Base-by-base conservation (phyloP, 2,113 vertebrate species). In the Australoheros scitulus region DNA sequence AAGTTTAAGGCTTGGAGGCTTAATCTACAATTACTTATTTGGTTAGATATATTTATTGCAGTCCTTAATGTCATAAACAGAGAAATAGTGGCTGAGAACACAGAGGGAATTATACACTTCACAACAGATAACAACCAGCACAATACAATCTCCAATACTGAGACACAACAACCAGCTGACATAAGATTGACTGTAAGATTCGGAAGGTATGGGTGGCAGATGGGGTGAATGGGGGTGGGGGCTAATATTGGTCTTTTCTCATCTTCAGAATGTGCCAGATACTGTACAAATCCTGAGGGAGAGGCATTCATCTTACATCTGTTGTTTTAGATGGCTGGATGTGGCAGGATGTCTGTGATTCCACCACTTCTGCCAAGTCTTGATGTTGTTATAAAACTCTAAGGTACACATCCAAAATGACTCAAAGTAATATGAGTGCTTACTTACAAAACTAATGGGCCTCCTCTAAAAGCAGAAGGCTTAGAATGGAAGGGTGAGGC, bases 221-320 rank as follows among this genome's bases (percentile, higher is more conserved):
- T 81, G 84, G 64, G 8, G 36, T 74, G 58, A 18, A 26, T 57
- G 55, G 18, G n/a, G 50, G 75, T 80, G 72, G 77, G 85, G 74
- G 61, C 41, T 68, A 93, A 92, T 94, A 92, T 92, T 94, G 95
- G 92, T 95, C 94, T 68, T 68, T 68, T 68, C 41, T 26, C 47
- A 94, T 77, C 92, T 94, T 91, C 95, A 92, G 11, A 85, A 78
- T 90, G 93, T 95, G 92, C 93, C 95, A 97, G 95, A 94, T 90
- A 95, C 94, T 95, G 95, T 95, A 88, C 94, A 96, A 94, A 96
- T 96, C 96, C 96, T 96, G 93, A 97, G 84, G 91, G 80, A 84
- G 58, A 79, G 77, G 36, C 36, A 9, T 36, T 36, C 8, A 36
- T 80, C 91, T 93, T n/a, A 89, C 55, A 88, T 84, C 89, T 38